Percentiles rank a stretch among this genome's conserved stretches.
These are phyloP conservation scores for Mayetiola destructor DNA, from an alignment of 2,888 invertebrate species.

Conservation along the genomic window DNA sequence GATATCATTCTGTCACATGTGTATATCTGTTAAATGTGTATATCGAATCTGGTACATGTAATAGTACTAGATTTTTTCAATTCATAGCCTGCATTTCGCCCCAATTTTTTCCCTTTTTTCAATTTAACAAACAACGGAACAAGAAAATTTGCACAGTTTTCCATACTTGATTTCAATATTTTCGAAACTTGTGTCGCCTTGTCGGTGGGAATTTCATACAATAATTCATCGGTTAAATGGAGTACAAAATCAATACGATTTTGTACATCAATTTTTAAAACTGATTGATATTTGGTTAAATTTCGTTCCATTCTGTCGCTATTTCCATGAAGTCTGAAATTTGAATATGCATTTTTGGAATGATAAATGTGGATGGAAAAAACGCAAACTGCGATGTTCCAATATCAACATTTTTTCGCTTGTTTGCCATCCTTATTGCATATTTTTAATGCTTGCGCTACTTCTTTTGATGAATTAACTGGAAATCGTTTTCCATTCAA, in stretches of 20 bases:
- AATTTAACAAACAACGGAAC: conserved; percentile 83
- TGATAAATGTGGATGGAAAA: conserved; percentile 45
- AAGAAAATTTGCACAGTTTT: conserved; percentile 51
- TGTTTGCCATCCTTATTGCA: conserved; percentile 38
- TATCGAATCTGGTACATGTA: no score
- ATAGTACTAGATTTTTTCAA: no score
- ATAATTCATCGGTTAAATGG: conserved; percentile 91
- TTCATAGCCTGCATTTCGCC: conserved; percentile 36
- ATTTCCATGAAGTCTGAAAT: conserved; percentile 17
- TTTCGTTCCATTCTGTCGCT: conserved; percentile 45
- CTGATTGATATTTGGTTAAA: conserved; percentile 36
- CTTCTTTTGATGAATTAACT: conserved; percentile 60
- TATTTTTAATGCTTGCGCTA: conserved; percentile 41
- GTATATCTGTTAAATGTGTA: no score
- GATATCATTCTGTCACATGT: no score
- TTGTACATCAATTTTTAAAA: conserved; percentile 16
- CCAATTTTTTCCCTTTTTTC: conserved; percentile 70
- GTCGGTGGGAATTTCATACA: conserved; percentile 66
- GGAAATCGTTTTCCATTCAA: conserved; percentile 67
- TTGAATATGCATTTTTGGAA: no score
- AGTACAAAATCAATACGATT: conserved; percentile 50
- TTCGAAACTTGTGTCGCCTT: conserved; percentile 42
- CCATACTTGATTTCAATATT: conserved; percentile 66
- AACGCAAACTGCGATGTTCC: conserved; percentile 70
- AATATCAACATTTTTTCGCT: conserved; percentile 59